Percentiles rank a stretch among this genome's conserved stretches.
Evolutionary conservation across 2,888 invertebrate genomes (phyloP).

Genomic region (Chaitophorus viminalis): DNA sequence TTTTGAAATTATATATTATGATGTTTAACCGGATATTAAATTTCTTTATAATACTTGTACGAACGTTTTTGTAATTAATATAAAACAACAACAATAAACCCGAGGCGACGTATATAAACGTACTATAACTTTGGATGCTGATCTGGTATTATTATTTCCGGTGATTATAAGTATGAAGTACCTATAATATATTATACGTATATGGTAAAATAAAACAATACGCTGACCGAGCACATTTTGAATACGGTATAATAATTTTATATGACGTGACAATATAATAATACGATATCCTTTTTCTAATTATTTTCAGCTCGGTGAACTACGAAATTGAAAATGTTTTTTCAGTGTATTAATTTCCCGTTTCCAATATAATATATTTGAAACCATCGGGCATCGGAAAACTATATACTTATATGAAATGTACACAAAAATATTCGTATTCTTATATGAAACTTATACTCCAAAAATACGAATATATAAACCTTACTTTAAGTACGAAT

Average conservation of each 20-base stretch:
- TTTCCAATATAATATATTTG: too few species aligned
- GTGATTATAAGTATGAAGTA: background rate
- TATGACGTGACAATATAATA: background rate
- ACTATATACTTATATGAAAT: too few species aligned
- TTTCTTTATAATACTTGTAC: background rate
- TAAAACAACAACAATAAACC: background rate
- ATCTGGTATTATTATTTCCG: background rate
- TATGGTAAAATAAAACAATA: background rate
- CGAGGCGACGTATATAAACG: background rate
- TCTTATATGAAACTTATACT: too few species aligned
- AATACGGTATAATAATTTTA: background rate
- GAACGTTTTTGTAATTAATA: constrained; percentile 26
- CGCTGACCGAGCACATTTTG: background rate
- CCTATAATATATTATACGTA: background rate
- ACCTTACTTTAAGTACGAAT: too few species aligned
- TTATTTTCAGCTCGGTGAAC: background rate
- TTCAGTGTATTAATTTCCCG: too few species aligned
- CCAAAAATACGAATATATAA: too few species aligned
- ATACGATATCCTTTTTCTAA: background rate
- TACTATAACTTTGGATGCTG: background rate
- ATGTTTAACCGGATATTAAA: constrained; percentile 45
- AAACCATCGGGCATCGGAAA: too few species aligned
- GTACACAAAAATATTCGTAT: too few species aligned
- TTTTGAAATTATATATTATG: background rate
- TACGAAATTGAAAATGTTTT: background rate